Base-by-base conservation (phyloP, 2,888 invertebrate species). In the Matsumyia berberina region DNA sequence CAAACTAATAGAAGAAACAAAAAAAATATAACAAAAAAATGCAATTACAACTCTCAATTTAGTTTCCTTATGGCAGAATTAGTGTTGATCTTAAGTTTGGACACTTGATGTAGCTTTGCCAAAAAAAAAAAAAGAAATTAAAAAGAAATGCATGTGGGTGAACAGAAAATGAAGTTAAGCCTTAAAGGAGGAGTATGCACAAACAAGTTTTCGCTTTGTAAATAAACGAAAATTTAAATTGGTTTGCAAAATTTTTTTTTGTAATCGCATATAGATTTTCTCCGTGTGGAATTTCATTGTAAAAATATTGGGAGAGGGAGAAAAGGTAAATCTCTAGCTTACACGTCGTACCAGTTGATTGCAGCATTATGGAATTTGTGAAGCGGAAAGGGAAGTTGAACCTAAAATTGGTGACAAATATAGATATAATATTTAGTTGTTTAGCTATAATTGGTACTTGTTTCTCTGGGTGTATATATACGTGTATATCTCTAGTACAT, bases 391-490 rank as follows among this genome's bases (percentile, higher is more conserved):
- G 24, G 24, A n/a, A 24, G 24, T 24, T 24, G 24, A 24, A 72
- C 72, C 51, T n/a, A 60, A 33, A 53, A 64, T 33, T 6, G 5
- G 29, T 15, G 15, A 15, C 9, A 60, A 76, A 24, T 39, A 53
- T 15, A 39, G 29, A 76, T 53, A 57, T 51, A 67, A 79, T 53
- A 74, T 78, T 67, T 72, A 62, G 12, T 82, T 77, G 66, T 60
- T 82, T 73, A 83, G 66, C 72, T 73, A 73, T 73, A 83, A 69
- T 83, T 83, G 83, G 83, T 83, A 73, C 73, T 83, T 83, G 58
- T 77, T 77, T 82, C 24, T 79, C 69, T 83, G 57, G 73, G 73
- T 83, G 57, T 83, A 72, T 82, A 82, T 76, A 73, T 83, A 73
- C 55, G 55, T 74, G 83, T 83, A 78, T 78, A 83, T 83, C 57